Base-by-base conservation (phyloP, 1,140 invertebrate species). In the Brachionus manjavacas region DNA sequence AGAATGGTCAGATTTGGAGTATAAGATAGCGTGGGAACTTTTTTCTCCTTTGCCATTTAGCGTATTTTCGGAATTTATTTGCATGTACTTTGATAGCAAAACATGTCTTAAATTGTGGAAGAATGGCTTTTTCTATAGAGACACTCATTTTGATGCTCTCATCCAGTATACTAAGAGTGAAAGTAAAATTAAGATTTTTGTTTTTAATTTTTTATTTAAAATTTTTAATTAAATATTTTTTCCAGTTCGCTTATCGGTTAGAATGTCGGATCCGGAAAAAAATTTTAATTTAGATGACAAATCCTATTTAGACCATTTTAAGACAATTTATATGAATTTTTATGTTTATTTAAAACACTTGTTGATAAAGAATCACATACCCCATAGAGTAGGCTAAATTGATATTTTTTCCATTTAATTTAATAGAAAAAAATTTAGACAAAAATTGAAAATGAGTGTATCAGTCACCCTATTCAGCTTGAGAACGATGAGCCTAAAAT, bases 1-100 rank as follows among this genome's bases (percentile, higher is more conserved):
- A 76, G 16, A 76, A 6, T 76, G 72, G 72, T 14, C 39, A 20
- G 43, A 49, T 49, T 49, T 76, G 23, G 72, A 76, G 46, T 76
- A 76, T 49, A 20, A 76, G 43, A 76, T 76, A n/a, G 25, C 6
- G 23, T 76, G 72, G 72, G 16, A 52, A 25, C 20, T 76, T 25
- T 76, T 49, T 25, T 25, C 16, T 25, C 72, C 72, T 12, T 9
- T 76, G 12, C 72, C 72, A 3, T 76, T 49, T 23, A 76, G 25
- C 14, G 39, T 28, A 14, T 76, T 76, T 49, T 49, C 41, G 8
- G 41, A 76, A 49, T 46, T 76, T 12, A 46, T 49, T 28, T 12
- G 11, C 23, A n/a, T 25, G 12, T 49, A 35, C n/a, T 76, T 35
- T 49, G 20, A 46, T 25, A 46, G 20, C 4, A 49, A 76, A 9